Base-by-base conservation (phyloP, 2,888 invertebrate genomes). In the Adelphocoris suturalis region DNA sequence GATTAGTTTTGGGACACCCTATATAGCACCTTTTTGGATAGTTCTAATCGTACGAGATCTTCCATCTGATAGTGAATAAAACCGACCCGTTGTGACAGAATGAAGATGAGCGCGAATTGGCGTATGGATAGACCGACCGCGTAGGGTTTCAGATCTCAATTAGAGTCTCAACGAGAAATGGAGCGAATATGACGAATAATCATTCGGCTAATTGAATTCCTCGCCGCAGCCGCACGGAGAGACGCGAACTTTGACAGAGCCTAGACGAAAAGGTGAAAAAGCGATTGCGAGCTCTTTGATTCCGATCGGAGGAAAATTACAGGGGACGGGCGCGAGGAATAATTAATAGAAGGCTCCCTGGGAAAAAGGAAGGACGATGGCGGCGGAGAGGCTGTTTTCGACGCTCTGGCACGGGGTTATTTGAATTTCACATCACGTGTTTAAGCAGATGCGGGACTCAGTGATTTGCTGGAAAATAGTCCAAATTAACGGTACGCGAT, bases 371-470 rank as follows among this genome's bases (percentile, higher is more conserved):
- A 9, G 0, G 27, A 68, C 5, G 57, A 14, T 57, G 16, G 1
- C 57, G n/a, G n/a, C 11, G 57, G 16, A 52, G 52, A n/a, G 16
- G 57, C 57, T 57, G n/a, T 57, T 16, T 37, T n/a, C 57, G n/a
- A 11, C 2, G 52, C 52, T 16, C 16, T 11, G 57, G 57, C 57
- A 57, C 57, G 57, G 57, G 52, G 57, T n/a, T 57, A 57, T 57
- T 57, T 57, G 57, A 57, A 57, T 57, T 57, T 57, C 57, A 57
- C 57, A 57, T 57, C 57, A n/a, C 57, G 57, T n/a, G 57, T 57
- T 57, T 57, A 57, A 16, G 57, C 5, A 14, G 57, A 16, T 13
- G 57, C n/a, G 57, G 57, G 19, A 57, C 57, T n/a, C 57, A n/a
- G 57, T n/a, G 19, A 57, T 57, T 57, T 57, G 19, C 57, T n/a